These are phyloP conservation scores for Nematostella vectensis DNA, from an alignment of 92 coral and sea anemone species.

Conservation along the genomic window DNA sequence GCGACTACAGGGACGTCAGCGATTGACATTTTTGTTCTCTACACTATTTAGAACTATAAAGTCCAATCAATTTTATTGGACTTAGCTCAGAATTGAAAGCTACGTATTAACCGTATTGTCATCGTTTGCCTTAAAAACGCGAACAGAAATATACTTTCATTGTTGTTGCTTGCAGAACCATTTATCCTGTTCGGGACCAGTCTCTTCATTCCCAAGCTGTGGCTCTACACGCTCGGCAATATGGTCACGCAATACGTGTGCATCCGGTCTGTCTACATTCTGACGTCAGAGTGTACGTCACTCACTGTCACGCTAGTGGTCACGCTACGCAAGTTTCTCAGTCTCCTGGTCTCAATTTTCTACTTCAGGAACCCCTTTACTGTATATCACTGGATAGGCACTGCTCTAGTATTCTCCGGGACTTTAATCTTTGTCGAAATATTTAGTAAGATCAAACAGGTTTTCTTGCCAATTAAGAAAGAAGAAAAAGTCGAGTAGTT, in stretches of 20 bases:
- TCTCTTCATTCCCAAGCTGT: constrained; percentile 65
- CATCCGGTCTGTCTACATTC: constrained; percentile 78
- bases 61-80: no score
- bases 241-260: constrained; percentile 85
- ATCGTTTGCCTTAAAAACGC: no score
- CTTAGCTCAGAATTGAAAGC: no score
- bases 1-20: no score
- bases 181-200: constrained; percentile 39
- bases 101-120: no score
- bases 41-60: no score
- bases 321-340: constrained; percentile 91
- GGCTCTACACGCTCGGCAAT: constrained; percentile 86
- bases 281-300: constrained; percentile 91
- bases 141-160: no score
- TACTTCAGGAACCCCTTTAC: constrained; percentile 87
- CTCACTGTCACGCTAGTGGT: constrained; percentile 90
- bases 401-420: constrained; percentile 75
- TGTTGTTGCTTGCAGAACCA: constrained; percentile 41
- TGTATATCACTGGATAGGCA: constrained; percentile 79
- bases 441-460: constrained; percentile 48
- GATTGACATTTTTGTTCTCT: no score
- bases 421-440: constrained; percentile 84
- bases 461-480: constrained; percentile 12
- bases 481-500: constrained; percentile 10
- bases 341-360: constrained; percentile 74